A percentile compares a stretch with the other conserved stretches of the same genome.
Evolutionary conservation across 2,888 invertebrate species (phyloP).

Genomic region (Apomyelois bistriatella): DNA sequence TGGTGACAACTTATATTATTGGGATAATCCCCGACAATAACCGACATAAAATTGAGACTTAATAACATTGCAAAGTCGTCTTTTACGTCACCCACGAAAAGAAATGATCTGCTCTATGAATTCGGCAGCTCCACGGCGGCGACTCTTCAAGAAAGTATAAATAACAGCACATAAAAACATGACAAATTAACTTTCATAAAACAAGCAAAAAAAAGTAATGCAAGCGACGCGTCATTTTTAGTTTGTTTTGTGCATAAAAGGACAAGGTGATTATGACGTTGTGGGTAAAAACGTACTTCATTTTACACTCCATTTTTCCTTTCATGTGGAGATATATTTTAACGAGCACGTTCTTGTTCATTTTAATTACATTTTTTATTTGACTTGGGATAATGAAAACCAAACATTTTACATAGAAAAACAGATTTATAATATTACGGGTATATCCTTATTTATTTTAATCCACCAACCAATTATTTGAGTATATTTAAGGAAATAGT

Average conservation of each 20-base stretch:
- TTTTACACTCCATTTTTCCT: constrained; percentile 7
- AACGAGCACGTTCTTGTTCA: constrained; percentile 1
- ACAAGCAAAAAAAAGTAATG: neutral
- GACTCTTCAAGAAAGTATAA: neutral
- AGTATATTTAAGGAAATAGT: no score
- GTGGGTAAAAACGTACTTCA: constrained; percentile 1
- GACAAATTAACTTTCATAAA: neutral
- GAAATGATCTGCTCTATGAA: no score
- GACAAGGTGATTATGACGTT: constrained; percentile 5
- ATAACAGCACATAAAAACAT: neutral
- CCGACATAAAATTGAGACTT: no score
- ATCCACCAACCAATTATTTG: no score
- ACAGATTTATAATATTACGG: no score
- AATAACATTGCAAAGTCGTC: no score
- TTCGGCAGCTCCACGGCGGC: no score
- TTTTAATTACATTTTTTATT: neutral
- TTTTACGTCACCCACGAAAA: no score
- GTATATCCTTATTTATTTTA: no score
- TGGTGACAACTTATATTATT: no score
- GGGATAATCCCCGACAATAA: no score
- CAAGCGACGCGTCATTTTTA: constrained; percentile 1
- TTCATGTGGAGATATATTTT: constrained; percentile 1
- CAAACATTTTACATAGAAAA: no score
- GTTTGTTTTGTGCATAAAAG: constrained; percentile 7
- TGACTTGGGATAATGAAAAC: neutral